These are phyloP conservation scores for Andrena camellia DNA, from an alignment of 2,888 invertebrate genomes.

Conservation along the genomic window DNA sequence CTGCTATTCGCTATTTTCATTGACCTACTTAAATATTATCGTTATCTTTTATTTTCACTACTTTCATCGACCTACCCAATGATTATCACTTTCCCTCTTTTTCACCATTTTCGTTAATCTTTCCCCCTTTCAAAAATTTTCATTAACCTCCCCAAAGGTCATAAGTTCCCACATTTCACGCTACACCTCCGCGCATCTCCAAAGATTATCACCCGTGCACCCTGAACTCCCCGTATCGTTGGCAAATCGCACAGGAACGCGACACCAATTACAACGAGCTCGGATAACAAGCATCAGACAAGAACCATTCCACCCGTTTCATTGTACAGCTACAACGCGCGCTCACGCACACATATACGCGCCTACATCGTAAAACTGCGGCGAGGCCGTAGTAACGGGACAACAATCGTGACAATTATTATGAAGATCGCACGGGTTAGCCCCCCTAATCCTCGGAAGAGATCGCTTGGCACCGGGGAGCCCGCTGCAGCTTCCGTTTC, in stretches of 20 bases:
- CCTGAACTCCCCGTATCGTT: neutral
- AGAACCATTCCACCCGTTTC: neutral
- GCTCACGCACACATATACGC: neutral
- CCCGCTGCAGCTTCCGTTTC: conserved; percentile 22
- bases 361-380: neutral
- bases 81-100: no score
- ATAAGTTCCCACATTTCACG: no score
- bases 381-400: conserved; percentile 19
- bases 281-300: neutral
- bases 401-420: conserved; percentile 39
- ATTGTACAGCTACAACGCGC: neutral
- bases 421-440: conserved; percentile 36
- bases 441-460: conserved; percentile 44
- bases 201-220: neutral
- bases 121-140: no score
- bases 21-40: no score
- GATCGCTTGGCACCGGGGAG: conserved; percentile 40
- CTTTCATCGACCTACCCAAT: no score
- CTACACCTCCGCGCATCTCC: no score
- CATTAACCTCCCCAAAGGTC: no score
- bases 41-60: no score
- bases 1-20: no score
- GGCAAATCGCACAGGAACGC: conserved; percentile 8
- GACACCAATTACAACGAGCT: neutral
- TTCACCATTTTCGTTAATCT: no score